Base-by-base conservation (phyloP, 2,888 invertebrate species). In the Tillus elongatus region DNA sequence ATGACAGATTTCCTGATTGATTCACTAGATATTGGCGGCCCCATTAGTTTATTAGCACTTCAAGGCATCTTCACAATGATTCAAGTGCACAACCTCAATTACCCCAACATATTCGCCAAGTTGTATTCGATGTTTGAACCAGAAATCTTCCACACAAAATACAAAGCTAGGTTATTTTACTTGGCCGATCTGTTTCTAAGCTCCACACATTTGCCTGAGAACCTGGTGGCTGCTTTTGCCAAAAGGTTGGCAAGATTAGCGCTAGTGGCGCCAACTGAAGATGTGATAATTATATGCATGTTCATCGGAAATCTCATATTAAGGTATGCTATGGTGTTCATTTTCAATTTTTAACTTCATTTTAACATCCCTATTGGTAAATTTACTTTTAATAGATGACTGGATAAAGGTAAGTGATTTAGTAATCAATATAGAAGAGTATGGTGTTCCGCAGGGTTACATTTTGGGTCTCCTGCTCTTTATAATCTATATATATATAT, bases 51-150 rank as follows among this genome's bases (percentile, higher is more conserved):
- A 57, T 68, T 97, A 35, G 90, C 95, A 1, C 69, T 97, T 8
- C 92, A 93, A 61, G 93, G 95, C 12, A 79, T 96, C 36, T 85
- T 92, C 60, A 79, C 85, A 34, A 73, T 97, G 45, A 89, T 96
- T 41, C 82, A 87, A 46, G 80, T 82, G 42, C 83, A 92, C 67
- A 95, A 96, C 69, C 76, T 97, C 68, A 86, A 93, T 54, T 95
- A 93, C 68, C 95, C 96, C 1, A 85, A 91, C 60, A 89, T 97
- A 61, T 97, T 90, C 67, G 79, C 79, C 50, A 91, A 95, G 55
- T 72, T 97, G n/a, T 97, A 97, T 69, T 83, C 84, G 12, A 82
- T 97, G 79, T 85, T 93, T 57, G 84, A 88, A 56, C 87, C 91
- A 0, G 83, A 85, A 54, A 82, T 96, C 54, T 89, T 96, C 63